Evolutionary conservation across 2,888 invertebrate species (phyloP).

Genomic region (Scaptodrosophila latifasciaeformis): DNA sequence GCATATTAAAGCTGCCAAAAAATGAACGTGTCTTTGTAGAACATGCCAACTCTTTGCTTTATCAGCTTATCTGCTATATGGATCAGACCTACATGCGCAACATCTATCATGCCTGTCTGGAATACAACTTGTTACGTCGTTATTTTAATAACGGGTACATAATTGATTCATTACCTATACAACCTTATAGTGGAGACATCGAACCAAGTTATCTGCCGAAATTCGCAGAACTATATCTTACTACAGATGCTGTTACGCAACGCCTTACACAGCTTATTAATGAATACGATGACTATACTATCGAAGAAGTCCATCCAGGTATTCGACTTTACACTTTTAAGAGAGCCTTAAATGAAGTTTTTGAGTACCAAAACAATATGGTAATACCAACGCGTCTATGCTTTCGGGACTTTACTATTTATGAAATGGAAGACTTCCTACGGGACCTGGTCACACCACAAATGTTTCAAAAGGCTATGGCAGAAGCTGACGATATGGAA

Average conservation of each 20-base stretch:
- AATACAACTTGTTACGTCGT: conserved; percentile 50
- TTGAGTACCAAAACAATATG: conserved; percentile 40
- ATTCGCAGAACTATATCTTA: conserved; percentile 51
- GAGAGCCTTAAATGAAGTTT: conserved; percentile 45
- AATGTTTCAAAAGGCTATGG: conserved; percentile 21
- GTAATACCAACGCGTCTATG: conserved; percentile 62
- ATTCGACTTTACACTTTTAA: conserved; percentile 51
- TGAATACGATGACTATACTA: conserved; percentile 42
- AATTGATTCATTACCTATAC: not conserved
- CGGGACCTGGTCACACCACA: conserved; percentile 44
- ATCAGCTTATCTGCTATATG: conserved; percentile 40
- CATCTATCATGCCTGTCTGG: conserved; percentile 55
- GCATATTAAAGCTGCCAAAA: conserved; percentile 51
- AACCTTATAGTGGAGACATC: not conserved
- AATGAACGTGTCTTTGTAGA: conserved; percentile 55
- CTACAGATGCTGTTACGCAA: conserved; percentile 51
- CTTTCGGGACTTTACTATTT: conserved; percentile 68
- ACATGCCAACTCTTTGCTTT: conserved; percentile 51
- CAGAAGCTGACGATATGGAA: not conserved
- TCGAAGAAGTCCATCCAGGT: conserved; percentile 40
- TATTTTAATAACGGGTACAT: conserved; percentile 36
- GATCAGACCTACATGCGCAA: conserved; percentile 32
- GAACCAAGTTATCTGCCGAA: conserved; percentile 45
- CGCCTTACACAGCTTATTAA: conserved; percentile 42
- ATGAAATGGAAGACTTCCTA: conserved; percentile 52